Evolutionary conservation across 2,888 invertebrate species (phyloP).

Genomic region (Pseudoips prasinana): DNA sequence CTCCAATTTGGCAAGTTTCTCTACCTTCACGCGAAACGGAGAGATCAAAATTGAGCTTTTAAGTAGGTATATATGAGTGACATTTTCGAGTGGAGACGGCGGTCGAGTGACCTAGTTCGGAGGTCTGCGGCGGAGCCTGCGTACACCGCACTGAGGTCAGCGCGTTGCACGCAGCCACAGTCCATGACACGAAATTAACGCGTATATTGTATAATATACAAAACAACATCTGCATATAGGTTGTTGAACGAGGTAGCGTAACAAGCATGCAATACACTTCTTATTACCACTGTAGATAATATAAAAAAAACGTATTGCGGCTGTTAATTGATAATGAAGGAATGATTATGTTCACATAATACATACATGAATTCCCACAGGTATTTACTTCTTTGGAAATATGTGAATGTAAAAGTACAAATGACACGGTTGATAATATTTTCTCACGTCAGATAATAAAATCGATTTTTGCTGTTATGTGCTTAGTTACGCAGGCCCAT

Average conservation of each 20-base stretch:
- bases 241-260: conserved; percentile 26
- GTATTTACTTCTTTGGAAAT: conserved; percentile 33
- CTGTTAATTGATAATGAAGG: conserved; percentile 11
- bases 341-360: conserved; percentile 11
- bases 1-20: conserved; percentile 9
- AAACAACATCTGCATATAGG: conserved; percentile 24
- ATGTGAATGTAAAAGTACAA: conserved; percentile 36
- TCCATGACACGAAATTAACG: conserved; percentile 50
- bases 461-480: conserved; percentile 34
- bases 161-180: conserved; percentile 30
- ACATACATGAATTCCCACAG: conserved; percentile 31
- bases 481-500: conserved; percentile 53
- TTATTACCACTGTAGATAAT: conserved; percentile 14
- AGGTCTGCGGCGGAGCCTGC: conserved; percentile 59
- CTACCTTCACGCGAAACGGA: conserved; percentile 8
- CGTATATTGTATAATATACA: conserved; percentile 33
- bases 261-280: conserved; percentile 30
- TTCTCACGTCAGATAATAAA: conserved; percentile 49
- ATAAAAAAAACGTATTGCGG: conserved; percentile 16
- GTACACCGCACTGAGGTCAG: conserved; percentile 58
- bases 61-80: conserved; percentile 28
- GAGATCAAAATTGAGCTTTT: conserved; percentile 3
- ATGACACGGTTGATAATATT: conserved; percentile 42
- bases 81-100: conserved; percentile 49
- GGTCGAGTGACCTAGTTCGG: conserved; percentile 62